A percentile compares a stretch with the other conserved stretches of the same genome.
Evolutionary conservation across 2,113 vertebrate species (phyloP).

Genomic region (Thermophis baileyi): DNA sequence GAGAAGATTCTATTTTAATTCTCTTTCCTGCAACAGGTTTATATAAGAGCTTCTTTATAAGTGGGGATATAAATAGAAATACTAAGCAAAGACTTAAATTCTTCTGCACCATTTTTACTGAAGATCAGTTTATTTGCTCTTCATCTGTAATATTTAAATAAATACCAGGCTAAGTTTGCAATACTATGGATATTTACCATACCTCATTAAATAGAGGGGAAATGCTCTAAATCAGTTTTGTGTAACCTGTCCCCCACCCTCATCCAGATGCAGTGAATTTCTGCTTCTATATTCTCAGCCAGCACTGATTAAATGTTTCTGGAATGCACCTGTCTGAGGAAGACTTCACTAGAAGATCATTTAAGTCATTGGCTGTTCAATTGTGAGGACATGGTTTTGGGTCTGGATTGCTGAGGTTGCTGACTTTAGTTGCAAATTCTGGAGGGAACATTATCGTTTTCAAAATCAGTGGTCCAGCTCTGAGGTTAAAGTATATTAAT

Average conservation of each 20-base stretch:
- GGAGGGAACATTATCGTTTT: neutral
- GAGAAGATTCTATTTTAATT: neutral
- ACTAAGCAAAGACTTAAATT: neutral
- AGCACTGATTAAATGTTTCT: neutral
- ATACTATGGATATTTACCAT: neutral
- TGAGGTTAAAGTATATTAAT: neutral
- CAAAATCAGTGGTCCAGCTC: neutral
- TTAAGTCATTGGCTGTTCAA: neutral
- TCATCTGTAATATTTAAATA: neutral
- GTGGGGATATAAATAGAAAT: neutral
- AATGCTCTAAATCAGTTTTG: neutral
- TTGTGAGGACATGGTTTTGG: neutral
- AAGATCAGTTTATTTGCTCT: neutral
- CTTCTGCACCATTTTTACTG: neutral
- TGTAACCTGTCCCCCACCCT: neutral
- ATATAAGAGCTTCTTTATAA: neutral
- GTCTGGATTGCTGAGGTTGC: neutral
- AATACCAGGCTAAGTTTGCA: neutral
- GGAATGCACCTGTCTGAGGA: neutral
- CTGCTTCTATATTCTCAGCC: neutral
- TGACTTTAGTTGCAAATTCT: neutral
- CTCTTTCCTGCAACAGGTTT: neutral
- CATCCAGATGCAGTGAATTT: neutral
- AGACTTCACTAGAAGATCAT: neutral
- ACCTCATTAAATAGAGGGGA: neutral